phyloP scores from a whole-genome alignment of 2,888 invertebrate species.

The Scaptomyza polygonia region DNA sequence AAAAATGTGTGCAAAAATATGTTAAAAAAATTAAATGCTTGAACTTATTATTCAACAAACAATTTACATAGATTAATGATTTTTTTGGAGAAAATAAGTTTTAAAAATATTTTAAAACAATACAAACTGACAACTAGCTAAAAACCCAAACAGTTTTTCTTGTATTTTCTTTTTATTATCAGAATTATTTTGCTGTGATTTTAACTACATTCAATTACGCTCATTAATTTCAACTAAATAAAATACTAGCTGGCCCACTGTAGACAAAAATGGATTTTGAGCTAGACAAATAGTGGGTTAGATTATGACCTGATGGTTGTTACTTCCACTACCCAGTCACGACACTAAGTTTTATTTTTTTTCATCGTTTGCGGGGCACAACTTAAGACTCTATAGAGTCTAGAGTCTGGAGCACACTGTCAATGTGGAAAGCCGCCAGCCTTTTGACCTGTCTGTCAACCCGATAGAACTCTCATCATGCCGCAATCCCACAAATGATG shows the following conservation, averaged over 20 bases:
- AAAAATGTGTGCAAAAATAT: no score
- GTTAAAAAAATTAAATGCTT: no score
- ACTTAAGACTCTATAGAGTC: conserved; percentile 3
- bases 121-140: no score
- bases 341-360: conserved; percentile 32
- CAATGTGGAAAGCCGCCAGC: conserved; percentile 38
- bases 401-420: conserved; percentile 6
- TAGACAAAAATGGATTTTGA: conserved; percentile 10
- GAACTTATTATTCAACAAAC: no score
- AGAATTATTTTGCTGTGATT: no score
- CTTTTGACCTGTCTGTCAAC: conserved; percentile 40
- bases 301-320: conserved; percentile 38
- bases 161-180: no score
- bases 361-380: conserved; percentile 10
- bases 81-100: no score
- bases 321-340: conserved; percentile 36
- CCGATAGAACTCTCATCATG: conserved; percentile 16
- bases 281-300: conserved; percentile 55
- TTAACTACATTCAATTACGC: neutral
- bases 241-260: conserved; percentile 29
- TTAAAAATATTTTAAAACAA: no score
- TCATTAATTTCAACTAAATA: neutral
- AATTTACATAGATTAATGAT: no score
- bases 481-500: conserved; percentile 35
- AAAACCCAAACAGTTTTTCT: no score